phyloP scores from a whole-genome alignment of 2,113 vertebrate species.

The Calyptommatus sinebrachiatus region DNA sequence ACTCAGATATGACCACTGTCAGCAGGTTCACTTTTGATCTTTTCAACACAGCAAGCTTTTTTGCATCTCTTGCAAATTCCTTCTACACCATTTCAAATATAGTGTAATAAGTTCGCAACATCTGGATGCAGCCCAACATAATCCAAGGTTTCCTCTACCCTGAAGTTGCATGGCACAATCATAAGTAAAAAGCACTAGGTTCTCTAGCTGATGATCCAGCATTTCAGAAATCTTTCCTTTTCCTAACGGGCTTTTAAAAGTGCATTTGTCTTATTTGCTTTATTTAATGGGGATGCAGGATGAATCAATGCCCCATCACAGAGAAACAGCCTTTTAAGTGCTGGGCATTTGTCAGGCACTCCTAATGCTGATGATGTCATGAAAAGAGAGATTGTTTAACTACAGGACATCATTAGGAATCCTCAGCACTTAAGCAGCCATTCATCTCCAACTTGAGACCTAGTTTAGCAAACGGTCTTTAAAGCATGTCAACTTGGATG shows the following conservation, averaged over 20 bases:
- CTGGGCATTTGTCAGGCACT: slow-evolving; percentile 51
- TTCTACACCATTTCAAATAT: neutral
- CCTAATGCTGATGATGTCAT: slow-evolving; percentile 35
- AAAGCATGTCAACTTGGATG: slow-evolving; percentile 31
- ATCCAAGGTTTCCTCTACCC: neutral
- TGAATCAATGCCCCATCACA: slow-evolving; percentile 40
- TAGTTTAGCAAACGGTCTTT: slow-evolving; percentile 44
- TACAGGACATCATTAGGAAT: slow-evolving; percentile 53
- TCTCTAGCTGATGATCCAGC: neutral
- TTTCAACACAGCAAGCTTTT: too few species aligned
- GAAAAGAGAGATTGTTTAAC: slow-evolving; percentile 53
- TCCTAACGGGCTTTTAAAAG: slow-evolving; percentile 29
- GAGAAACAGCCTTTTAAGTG: slow-evolving; percentile 56
- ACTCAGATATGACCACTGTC: too few species aligned
- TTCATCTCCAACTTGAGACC: slow-evolving; percentile 50
- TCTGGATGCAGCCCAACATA: too few species aligned
- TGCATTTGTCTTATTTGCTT: slow-evolving; percentile 49
- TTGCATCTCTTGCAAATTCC: too few species aligned
- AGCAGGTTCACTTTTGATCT: too few species aligned
- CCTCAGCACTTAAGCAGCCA: slow-evolving; percentile 47
- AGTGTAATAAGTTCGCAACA: too few species aligned
- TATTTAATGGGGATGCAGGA: slow-evolving; percentile 40
- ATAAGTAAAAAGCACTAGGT: slow-evolving; percentile 13
- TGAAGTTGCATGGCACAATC: neutral
- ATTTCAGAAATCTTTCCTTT: slow-evolving; percentile 30